Evolutionary conservation across 1,140 invertebrate genomes (phyloP).

Genomic region (Pogonognathellus flavescens): DNA sequence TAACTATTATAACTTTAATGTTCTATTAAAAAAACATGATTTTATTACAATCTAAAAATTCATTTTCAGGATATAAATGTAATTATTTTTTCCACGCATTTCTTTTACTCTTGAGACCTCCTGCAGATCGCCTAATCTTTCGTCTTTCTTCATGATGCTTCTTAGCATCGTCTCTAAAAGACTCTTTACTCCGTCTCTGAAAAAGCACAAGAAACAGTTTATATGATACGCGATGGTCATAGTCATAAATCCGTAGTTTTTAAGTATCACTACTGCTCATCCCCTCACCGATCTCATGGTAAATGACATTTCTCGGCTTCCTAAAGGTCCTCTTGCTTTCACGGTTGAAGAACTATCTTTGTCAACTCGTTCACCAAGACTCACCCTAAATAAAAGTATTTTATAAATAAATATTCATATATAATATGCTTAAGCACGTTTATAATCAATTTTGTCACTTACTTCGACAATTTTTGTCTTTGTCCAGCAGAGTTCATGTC

Average conservation of each 20-base stretch:
- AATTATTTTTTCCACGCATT: constrained; percentile 64
- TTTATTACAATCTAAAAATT: no score
- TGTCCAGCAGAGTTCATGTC: constrained; percentile 69
- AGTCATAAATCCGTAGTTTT: no score
- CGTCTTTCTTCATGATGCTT: constrained; percentile 81
- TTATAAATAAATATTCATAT: no score
- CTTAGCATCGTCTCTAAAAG: constrained; percentile 70
- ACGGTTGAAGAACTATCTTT: constrained; percentile 72
- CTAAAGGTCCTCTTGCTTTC: constrained; percentile 75
- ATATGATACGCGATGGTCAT: no score
- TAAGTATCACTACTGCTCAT: constrained; percentile 55
- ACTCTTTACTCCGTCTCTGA: constrained; percentile 72
- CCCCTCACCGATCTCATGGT: constrained; percentile 74
- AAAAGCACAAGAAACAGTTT: neutral
- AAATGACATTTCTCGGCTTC: constrained; percentile 86
- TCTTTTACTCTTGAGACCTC: constrained; percentile 65
- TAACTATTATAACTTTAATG: no score
- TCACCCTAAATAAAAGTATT: constrained; percentile 74
- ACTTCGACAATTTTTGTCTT: constrained; percentile 24
- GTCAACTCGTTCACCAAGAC: constrained; percentile 79
- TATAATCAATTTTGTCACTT: constrained; percentile 45
- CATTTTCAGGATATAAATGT: neutral
- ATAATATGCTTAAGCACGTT: no score
- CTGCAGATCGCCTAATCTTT: constrained; percentile 79
- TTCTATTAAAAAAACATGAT: no score